Percentiles rank a stretch among this genome's conserved stretches.
Conservation (phyloP, 2,888 invertebrate genomes). For the Villa cingulata region DNA sequence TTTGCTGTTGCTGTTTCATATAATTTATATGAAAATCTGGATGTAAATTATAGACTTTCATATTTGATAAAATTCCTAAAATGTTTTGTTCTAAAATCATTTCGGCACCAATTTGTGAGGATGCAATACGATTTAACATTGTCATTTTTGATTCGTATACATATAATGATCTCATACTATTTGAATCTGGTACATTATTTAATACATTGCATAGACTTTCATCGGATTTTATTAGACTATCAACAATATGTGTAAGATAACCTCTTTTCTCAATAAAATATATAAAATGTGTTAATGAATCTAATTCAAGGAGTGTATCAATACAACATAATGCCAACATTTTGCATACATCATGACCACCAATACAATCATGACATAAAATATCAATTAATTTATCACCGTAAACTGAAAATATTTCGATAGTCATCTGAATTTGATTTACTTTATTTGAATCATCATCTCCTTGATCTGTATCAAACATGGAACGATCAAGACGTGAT, state of each 20-base stretch:
- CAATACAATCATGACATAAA: slow-evolving; percentile 73
- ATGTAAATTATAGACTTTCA: slow-evolving; percentile 57
- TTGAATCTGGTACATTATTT: slow-evolving; percentile 50
- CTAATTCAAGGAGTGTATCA: slow-evolving; percentile 62
- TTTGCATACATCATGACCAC: slow-evolving; percentile 78
- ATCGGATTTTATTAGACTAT: slow-evolving; percentile 64
- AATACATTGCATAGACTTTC: slow-evolving; percentile 48
- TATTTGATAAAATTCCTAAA: slow-evolving; percentile 47
- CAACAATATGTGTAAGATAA: slow-evolving; percentile 70
- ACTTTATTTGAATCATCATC: slow-evolving; percentile 50
- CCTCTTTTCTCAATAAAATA: slow-evolving; percentile 46
- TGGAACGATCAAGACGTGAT: slow-evolving; percentile 50
- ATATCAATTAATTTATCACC: slow-evolving; percentile 70
- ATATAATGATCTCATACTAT: slow-evolving; percentile 61
- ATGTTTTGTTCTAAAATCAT: slow-evolving; percentile 46
- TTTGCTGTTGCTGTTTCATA: slow-evolving; percentile 20
- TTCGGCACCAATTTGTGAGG: slow-evolving; percentile 51
- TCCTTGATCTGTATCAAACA: slow-evolving; percentile 29
- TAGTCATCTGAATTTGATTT: slow-evolving; percentile 30
- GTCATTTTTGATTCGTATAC: slow-evolving; percentile 81
- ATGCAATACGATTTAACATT: slow-evolving; percentile 55
- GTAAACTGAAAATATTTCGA: slow-evolving; percentile 54
- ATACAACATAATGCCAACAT: slow-evolving; percentile 76
- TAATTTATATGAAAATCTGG: slow-evolving; percentile 45
- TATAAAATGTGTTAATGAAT: slow-evolving; percentile 53